Percentiles rank a stretch among this genome's conserved stretches.
phyloP scores from a whole-genome alignment of 2,888 invertebrate species.

The Platycheirus albimanus region DNA sequence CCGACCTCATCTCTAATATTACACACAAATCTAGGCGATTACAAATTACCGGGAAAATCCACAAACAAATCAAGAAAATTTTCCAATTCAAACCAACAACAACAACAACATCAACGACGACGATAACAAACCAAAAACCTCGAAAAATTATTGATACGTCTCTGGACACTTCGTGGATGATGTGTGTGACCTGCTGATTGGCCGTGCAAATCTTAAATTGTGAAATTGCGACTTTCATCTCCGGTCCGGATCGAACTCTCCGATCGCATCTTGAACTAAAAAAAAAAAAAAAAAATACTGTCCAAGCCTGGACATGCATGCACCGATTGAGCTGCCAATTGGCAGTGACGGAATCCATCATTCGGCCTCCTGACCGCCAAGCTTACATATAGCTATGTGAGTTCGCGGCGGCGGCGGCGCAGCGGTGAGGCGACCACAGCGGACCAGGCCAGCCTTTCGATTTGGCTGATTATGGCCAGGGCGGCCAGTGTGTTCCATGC shows the following conservation, averaged over 20 bases:
- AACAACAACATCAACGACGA: conserved; percentile 32
- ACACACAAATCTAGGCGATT: conserved; percentile 60
- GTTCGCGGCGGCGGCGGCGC: not conserved
- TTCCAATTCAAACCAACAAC: conserved; percentile 17
- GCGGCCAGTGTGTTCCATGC: conserved; percentile 66
- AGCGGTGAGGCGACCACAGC: conserved; percentile 31
- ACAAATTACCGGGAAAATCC: conserved; percentile 68
- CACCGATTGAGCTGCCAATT: conserved; percentile 71
- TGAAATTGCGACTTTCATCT: conserved; percentile 75
- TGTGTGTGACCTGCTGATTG: conserved; percentile 75
- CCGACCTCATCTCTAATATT: conserved; percentile 48
- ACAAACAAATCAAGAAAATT: conserved; percentile 69
- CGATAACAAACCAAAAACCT: conserved; percentile 31
- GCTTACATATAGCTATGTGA: conserved; percentile 40
- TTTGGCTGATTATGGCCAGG: conserved; percentile 70
- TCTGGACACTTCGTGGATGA: conserved; percentile 60
- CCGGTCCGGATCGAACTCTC: conserved; percentile 67
- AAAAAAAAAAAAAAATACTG: conserved; percentile 19
- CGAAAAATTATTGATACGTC: conserved; percentile 57
- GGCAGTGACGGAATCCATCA: conserved; percentile 56
- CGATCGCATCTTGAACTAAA: conserved; percentile 47
- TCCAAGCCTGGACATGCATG: conserved; percentile 65
- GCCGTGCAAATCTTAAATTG: conserved; percentile 75
- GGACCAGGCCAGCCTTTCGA: conserved; percentile 61
- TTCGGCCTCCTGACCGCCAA: too few species aligned